Evolutionary conservation across 1,140 invertebrate genomes (phyloP).

Genomic region (Hyposmocoma kahamanoa): DNA sequence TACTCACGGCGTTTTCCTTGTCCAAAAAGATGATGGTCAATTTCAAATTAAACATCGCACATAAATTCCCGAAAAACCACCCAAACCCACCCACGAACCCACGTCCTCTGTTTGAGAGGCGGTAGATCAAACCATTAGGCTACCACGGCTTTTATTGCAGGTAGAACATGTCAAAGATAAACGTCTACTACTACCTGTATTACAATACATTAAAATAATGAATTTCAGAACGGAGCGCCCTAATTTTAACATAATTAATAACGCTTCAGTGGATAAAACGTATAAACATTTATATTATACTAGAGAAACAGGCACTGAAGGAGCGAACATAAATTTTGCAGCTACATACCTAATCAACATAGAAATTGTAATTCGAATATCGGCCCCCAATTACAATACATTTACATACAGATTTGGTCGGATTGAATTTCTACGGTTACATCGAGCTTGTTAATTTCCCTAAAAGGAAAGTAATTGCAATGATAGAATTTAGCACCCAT

Average conservation of each 20-base stretch:
- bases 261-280: constrained; percentile 3
- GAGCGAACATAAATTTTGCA: constrained; percentile 46
- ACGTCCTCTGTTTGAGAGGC: no score
- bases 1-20: no score
- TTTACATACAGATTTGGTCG: constrained; percentile 68
- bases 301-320: constrained; percentile 32
- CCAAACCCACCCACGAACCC: no score
- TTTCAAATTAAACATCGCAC: no score
- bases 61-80: no score
- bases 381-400: constrained; percentile 64
- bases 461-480: constrained; percentile 68
- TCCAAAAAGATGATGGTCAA: no score
- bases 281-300: constrained; percentile 54
- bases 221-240: neutral
- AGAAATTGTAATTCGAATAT: constrained; percentile 67
- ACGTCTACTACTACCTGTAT: no score
- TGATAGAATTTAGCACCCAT: constrained; percentile 40
- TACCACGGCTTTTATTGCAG: no score
- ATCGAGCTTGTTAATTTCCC: constrained; percentile 64
- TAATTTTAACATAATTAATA: neutral
- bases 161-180: no score
- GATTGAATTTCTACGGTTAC: constrained; percentile 60
- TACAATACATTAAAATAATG: neutral
- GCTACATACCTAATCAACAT: constrained; percentile 57
- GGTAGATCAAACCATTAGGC: no score